Base-by-base conservation (phyloP, 2,113 vertebrate species). In the Larimichthys crocea region DNA sequence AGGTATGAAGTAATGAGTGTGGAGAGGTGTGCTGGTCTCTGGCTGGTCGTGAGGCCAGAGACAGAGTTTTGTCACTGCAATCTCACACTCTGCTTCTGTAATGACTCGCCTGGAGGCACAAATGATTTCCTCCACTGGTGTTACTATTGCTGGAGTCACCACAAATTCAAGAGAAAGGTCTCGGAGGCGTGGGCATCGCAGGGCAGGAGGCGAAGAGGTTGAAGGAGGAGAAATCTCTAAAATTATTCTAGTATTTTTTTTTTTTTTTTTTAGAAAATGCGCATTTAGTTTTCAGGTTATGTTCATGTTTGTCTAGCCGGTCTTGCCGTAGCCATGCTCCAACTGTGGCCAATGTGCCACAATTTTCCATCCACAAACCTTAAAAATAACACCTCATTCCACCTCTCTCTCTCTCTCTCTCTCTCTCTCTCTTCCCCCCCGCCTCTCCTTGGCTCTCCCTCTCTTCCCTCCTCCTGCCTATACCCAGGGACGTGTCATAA, bases 111-210 rank as follows among this genome's bases (percentile, higher is more conserved):
- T 86, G 68, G 77, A 90, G 91, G 88, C 88, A 86, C 83, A 60
- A 86, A 91, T 91, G 88, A 92, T 93, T 91, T 89, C 88, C 89
- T 90, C 90, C 83, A 88, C 88, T 83, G 88, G 86, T 90, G 88
- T 86, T 86, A 72, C 86, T 79, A 79, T 82, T 79, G 91, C 87
- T 74, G 63, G 85, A 85, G 78, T 85, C 75, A 42, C 89, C 69
- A 67, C 86, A 78, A 59, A 87, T 84, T 74, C 84, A 74, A 42
- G 69, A 52, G 76, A 80, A 48, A 68, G 76, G 76, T 55, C 80
- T 78, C 3, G 2, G 48, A 14, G 22, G 50, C 74, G 11, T 4
- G 72, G 35, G 63, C 20, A 66, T 42, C 71, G 57, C 2, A 15
- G 76, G n/a, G 15, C 14, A 24, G 31, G 35, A 19, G 60, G 48